phyloP scores from a whole-genome alignment of 1,140 invertebrate genomes.

The Acromyrmex heyeri region DNA sequence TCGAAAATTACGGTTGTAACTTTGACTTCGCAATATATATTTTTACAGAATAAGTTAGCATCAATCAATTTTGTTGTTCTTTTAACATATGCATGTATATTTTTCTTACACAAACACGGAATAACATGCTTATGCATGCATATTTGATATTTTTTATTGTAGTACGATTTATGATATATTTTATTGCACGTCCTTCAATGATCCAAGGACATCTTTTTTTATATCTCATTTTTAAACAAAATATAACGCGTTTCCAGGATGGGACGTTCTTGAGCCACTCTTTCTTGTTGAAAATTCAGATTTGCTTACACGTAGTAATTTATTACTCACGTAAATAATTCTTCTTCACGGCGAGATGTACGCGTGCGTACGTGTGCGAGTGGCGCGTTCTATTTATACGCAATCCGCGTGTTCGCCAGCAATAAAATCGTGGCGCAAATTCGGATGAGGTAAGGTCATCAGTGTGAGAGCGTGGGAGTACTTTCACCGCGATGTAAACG shows the following conservation, averaged over 20 bases:
- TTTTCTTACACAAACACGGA: neutral
- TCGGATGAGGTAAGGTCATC: constrained; percentile 68
- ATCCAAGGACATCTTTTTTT: neutral
- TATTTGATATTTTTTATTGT: neutral
- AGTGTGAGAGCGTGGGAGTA: constrained; percentile 68
- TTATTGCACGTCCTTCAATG: neutral
- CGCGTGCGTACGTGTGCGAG: neutral
- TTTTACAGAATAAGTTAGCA: neutral
- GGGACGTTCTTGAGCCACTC: neutral
- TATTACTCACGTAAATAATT: constrained; percentile 15
- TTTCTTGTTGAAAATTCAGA: constrained; percentile 42
- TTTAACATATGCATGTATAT: neutral
- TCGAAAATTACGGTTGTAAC: neutral
- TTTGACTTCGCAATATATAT: neutral
- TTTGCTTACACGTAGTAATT: constrained; percentile 12
- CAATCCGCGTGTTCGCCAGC: constrained; percentile 47
- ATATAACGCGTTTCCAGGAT: neutral
- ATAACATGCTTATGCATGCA: neutral
- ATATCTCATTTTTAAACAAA: constrained; percentile 23
- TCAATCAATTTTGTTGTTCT: neutral
- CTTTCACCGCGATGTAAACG: constrained; percentile 68
- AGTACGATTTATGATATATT: neutral
- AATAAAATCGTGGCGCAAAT: constrained; percentile 71
- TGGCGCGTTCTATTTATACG: constrained; percentile 58
- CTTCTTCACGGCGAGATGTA: constrained; percentile 30